Evolutionary conservation across 2,888 invertebrate species (phyloP).

Genomic region (Habrosyne pyritoides): DNA sequence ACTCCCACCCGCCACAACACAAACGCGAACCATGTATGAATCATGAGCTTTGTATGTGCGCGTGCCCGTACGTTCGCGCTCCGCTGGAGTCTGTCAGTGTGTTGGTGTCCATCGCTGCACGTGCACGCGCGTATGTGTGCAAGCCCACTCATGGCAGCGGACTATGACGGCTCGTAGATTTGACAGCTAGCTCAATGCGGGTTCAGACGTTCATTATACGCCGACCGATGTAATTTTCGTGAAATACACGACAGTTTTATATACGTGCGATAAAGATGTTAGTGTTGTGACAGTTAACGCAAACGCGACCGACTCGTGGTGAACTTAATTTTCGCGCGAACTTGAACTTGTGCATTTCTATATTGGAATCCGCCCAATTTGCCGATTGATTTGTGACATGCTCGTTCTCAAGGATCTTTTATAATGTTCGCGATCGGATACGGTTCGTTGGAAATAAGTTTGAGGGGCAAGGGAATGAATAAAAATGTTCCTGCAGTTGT

Average conservation of each 20-base stretch:
- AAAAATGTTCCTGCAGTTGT: constrained; percentile 64
- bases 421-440: constrained; percentile 78
- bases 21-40: constrained; percentile 72
- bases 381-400: constrained; percentile 75
- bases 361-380: constrained; percentile 51
- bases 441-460: constrained; percentile 67
- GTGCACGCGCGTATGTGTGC: constrained; percentile 72
- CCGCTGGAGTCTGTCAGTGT: constrained; percentile 78
- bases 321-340: constrained; percentile 66
- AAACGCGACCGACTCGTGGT: constrained; percentile 37
- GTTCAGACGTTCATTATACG: constrained; percentile 82
- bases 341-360: constrained; percentile 59
- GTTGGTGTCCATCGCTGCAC: constrained; percentile 72
- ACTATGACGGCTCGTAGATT: constrained; percentile 85
- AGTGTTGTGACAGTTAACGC: constrained; percentile 46
- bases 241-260: constrained; percentile 70
- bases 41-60: constrained; percentile 65
- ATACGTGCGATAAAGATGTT: constrained; percentile 59
- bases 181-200: constrained; percentile 85
- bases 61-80: constrained; percentile 72
- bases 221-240: constrained; percentile 77
- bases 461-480: constrained; percentile 72
- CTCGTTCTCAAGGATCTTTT: constrained; percentile 61
- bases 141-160: constrained; percentile 81
- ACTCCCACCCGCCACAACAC: constrained; percentile 80